A percentile compares a stretch with the other conserved stretches of the same genome.
Evolutionary conservation across 2,888 invertebrate genomes (phyloP).

Genomic region (Hirtodrosophila cameraria): DNA sequence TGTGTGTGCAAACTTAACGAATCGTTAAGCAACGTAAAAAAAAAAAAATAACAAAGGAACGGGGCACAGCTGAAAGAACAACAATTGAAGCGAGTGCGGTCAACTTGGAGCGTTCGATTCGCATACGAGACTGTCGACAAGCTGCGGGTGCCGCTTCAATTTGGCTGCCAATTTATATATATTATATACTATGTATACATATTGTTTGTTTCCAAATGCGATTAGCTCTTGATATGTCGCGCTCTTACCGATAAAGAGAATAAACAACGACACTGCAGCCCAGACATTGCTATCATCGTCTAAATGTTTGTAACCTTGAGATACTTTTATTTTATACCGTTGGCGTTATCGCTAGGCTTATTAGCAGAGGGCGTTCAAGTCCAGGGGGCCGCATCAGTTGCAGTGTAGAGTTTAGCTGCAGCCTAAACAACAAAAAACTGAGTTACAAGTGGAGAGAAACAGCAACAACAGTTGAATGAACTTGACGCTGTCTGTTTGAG

Average conservation of each 20-base stretch:
- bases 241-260: constrained; percentile 53
- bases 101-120: constrained; percentile 29
- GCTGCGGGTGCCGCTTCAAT: constrained; percentile 35
- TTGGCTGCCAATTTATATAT: constrained; percentile 59
- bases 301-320: constrained; percentile 58
- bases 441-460: constrained; percentile 2
- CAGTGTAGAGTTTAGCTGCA: constrained; percentile 13
- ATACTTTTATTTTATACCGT: constrained; percentile 43
- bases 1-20: constrained; percentile 33
- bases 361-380: background rate
- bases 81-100: constrained; percentile 10
- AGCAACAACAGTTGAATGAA: constrained; percentile 48
- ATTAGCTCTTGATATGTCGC: constrained; percentile 37
- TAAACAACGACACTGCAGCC: background rate
- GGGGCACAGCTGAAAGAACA: background rate
- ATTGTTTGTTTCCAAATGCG: constrained; percentile 19
- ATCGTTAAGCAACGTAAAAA: constrained; percentile 23
- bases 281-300: background rate
- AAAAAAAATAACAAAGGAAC: constrained; percentile 13
- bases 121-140: constrained; percentile 42
- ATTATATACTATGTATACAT: constrained; percentile 9
- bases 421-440: constrained; percentile 8
- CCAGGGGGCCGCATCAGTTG: constrained; percentile 6
- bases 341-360: constrained; percentile 39
- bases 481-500: constrained; percentile 24